Evolutionary conservation across 92 coral and sea anemone genomes (phyloP).

Genomic region (Palythoa grandiflora): DNA sequence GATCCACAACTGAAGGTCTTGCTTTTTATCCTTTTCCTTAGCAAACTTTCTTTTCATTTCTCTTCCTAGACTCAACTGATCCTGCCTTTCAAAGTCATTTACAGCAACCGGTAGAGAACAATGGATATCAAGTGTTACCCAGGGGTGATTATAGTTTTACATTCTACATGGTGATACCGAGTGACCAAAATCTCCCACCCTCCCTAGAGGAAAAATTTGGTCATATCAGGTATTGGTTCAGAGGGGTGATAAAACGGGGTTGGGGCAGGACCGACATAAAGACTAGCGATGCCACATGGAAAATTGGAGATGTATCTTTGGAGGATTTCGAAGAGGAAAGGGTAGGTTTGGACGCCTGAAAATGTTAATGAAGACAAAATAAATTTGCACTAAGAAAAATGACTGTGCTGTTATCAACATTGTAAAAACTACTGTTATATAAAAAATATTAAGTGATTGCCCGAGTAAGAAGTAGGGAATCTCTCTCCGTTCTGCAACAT

Average conservation of each 20-base stretch:
- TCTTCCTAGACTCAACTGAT: neutral
- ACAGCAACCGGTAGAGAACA: neutral
- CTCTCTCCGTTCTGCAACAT: no score
- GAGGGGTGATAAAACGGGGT: conserved; percentile 72
- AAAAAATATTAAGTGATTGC: no score
- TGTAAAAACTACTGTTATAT: no score
- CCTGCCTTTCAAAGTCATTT: neutral
- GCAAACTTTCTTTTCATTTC: neutral
- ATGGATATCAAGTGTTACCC: neutral
- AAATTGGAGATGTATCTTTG: conserved; percentile 65
- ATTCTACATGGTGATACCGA: conserved; percentile 74
- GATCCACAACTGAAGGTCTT: no score
- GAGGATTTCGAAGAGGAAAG: conserved; percentile 61
- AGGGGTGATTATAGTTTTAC: conserved; percentile 62
- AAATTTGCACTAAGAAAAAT: no score
- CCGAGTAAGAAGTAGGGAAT: no score
- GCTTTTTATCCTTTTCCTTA: neutral
- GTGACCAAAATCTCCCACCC: conserved; percentile 71
- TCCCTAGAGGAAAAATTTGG: conserved; percentile 77
- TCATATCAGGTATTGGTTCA: conserved; percentile 74
- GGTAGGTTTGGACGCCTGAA: conserved; percentile 30
- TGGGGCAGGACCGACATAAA: conserved; percentile 64
- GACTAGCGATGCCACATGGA: conserved; percentile 60
- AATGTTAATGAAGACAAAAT: neutral
- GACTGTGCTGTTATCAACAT: no score